Evolutionary conservation across 2,797 vertebrate genomes (phyloP).

Genomic region (Aselliscus stoliczkanus): DNA sequence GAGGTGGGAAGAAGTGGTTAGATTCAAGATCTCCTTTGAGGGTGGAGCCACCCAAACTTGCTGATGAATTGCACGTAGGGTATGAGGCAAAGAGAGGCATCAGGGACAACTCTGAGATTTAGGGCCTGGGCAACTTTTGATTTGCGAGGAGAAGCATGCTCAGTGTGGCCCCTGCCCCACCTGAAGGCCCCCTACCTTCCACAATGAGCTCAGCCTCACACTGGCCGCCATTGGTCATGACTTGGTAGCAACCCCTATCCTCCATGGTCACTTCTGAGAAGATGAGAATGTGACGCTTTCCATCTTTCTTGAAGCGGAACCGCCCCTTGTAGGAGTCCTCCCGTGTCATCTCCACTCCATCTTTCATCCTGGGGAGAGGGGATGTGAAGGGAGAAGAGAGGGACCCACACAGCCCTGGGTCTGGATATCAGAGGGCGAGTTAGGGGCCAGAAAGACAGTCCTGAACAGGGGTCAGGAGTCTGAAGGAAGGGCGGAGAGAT

Average conservation of each 20-base stretch:
- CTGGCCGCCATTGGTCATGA: constrained; percentile 89
- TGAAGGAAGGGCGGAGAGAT: not conserved
- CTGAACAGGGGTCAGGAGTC: not conserved
- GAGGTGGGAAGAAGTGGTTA: not conserved
- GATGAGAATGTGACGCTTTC: constrained; percentile 89
- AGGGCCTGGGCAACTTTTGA: not conserved
- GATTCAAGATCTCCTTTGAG: not conserved
- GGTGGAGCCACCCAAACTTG: not conserved
- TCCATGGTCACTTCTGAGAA: constrained; percentile 88
- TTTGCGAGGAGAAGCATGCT: rapidly evolving
- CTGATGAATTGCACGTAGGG: not conserved
- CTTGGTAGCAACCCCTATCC: constrained; percentile 86
- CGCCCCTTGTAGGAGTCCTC: constrained; percentile 85
- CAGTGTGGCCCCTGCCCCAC: rapidly evolving
- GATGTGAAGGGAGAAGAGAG: not conserved
- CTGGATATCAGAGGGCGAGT: rapidly evolving
- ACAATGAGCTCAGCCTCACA: constrained; percentile 92
- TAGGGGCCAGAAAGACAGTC: not conserved
- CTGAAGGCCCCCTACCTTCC: constrained; percentile 82
- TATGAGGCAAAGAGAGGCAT: not conserved
- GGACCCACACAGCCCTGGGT: rapidly evolving
- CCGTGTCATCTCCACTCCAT: constrained; percentile 89
- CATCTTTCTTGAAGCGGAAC: constrained; percentile 94
- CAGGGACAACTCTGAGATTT: not conserved
- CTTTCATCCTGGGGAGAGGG: constrained; percentile 87